Conservation (phyloP, 2,888 invertebrate genomes). For the Lypha dubia region DNA sequence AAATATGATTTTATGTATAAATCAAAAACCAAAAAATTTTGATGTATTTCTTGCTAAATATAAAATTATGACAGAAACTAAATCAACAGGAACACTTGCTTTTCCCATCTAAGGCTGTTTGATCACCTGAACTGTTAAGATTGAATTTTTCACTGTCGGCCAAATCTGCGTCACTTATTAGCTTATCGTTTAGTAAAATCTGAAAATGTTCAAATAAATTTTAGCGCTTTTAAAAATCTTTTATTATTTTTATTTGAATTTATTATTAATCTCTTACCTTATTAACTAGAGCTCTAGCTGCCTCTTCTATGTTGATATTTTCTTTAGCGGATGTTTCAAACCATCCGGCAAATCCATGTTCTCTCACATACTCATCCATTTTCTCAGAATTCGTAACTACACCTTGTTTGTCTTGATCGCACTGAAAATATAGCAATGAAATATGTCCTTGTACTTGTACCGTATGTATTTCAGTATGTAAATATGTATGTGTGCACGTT, state of each 20-base stretch:
- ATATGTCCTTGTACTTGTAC: background rate
- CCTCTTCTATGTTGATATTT: slow-evolving; percentile 97
- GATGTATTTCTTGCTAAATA: slow-evolving; percentile 29
- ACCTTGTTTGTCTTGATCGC: slow-evolving; percentile 96
- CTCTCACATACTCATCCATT: slow-evolving; percentile 96
- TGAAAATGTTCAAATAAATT: slow-evolving; percentile 80
- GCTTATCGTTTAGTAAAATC: slow-evolving; percentile 91
- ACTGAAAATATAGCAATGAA: slow-evolving; percentile 84
- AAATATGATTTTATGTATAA: background rate
- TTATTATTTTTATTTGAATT: background rate
- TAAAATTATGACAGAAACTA: slow-evolving; percentile 28
- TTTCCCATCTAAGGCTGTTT: slow-evolving; percentile 77
- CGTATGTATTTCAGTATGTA: no score
- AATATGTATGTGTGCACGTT: no score
- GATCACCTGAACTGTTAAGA: slow-evolving; percentile 84
- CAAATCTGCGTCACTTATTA: slow-evolving; percentile 88
- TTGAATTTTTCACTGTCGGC: slow-evolving; percentile 89
- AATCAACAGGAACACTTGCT: slow-evolving; percentile 82
- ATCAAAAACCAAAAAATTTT: slow-evolving; percentile 25
- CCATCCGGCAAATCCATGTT: slow-evolving; percentile 97
- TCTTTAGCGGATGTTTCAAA: slow-evolving; percentile 98
- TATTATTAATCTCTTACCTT: slow-evolving; percentile 86
- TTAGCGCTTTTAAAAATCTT: background rate
- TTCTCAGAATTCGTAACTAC: slow-evolving; percentile 91
- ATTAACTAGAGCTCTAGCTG: slow-evolving; percentile 94